Evolutionary conservation across 2,797 vertebrate genomes (phyloP), one percentile per base, ranked within the genome.

Genomic region (Notolabrus celidotus): DNA sequence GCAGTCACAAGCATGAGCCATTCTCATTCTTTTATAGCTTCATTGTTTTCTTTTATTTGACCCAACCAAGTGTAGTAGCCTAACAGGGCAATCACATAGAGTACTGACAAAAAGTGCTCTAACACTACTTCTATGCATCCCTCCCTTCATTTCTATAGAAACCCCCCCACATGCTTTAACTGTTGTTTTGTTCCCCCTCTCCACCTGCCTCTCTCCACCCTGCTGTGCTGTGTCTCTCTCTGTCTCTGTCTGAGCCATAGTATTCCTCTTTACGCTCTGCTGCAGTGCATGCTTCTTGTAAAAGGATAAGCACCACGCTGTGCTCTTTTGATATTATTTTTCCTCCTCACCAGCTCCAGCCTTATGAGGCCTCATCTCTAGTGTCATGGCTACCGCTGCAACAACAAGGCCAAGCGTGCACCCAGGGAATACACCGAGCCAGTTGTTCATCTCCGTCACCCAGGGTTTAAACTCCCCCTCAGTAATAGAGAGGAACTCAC

Each of bases 281-380:
- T 87, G 83, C 86, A 77, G 88, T 74, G 74, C 82, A 80, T 77
- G 88, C 83, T 86, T 85, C 88, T 88, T 90, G 85, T 88, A 88
- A 89, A 86, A 78, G 88, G 86, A 86, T 91, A 85, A 92, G 89
- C 86, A 63, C 79, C 89, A 84, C 27, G 85, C 88, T 91, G 88
- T 79, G 88, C 78, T 89, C 88, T 87, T 90, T 83, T 90, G 80
- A 90, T 92, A 88, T 90, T 88, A 87, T 92, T 90, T 90, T 88
- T 89, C 80, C 83, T 87, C 81, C 73, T 89, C 51, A 42, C 86
- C 86, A 74, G 81, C 82, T 81, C 57, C 73, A 82, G 80, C 82
- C 80, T 84, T 80, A 67, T 58, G 81, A 88, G 86, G 83, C 82
- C 82, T 88, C 86, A 45, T 89, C 86, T 91, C 83, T 80, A 42